Conservation (phyloP, 2,888 invertebrate genomes). For the Lycocerus yunnanus region DNA sequence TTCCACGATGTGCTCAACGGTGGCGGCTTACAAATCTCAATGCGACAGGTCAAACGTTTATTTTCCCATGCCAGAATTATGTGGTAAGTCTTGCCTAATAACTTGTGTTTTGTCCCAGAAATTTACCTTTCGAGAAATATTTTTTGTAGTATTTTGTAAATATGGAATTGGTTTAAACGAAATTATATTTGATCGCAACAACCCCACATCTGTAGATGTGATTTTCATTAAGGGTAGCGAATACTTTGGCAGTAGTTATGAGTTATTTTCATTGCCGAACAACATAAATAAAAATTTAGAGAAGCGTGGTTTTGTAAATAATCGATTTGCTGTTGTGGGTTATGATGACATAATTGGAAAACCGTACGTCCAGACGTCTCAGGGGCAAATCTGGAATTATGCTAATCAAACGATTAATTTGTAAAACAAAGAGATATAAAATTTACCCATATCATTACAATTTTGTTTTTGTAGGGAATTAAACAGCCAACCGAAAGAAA, state of each 20-base stretch:
- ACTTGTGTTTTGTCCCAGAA: neutral
- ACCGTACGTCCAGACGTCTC: conserved; percentile 31
- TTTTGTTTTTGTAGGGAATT: neutral
- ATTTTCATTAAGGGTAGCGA: conserved; percentile 84
- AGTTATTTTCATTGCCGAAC: conserved; percentile 67
- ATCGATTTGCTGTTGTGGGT: conserved; percentile 58
- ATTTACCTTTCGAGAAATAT: neutral
- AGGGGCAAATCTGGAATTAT: conserved; percentile 30
- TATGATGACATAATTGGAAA: conserved; percentile 32
- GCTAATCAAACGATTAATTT: conserved; percentile 4
- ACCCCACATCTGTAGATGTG: conserved; percentile 73
- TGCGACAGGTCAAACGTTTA: conserved; percentile 72
- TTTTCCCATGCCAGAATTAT: conserved; percentile 73
- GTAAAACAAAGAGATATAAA: conserved; percentile 5
- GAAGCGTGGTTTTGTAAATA: conserved; percentile 67
- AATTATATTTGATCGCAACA: conserved; percentile 68
- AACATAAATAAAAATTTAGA: conserved; percentile 65
- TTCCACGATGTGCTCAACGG: conserved; percentile 69
- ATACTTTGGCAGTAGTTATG: conserved; percentile 70
- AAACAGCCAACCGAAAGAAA: neutral
- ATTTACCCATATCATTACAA: neutral
- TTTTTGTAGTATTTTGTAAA: conserved; percentile 34
- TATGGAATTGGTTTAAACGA: conserved; percentile 52
- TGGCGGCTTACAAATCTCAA: conserved; percentile 74
- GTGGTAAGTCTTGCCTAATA: conserved; percentile 62